Percentiles rank a stretch among this genome's conserved stretches.
phyloP scores from a whole-genome alignment of 2,797 vertebrate genomes.

The Crossoptilon crossoptilon region DNA sequence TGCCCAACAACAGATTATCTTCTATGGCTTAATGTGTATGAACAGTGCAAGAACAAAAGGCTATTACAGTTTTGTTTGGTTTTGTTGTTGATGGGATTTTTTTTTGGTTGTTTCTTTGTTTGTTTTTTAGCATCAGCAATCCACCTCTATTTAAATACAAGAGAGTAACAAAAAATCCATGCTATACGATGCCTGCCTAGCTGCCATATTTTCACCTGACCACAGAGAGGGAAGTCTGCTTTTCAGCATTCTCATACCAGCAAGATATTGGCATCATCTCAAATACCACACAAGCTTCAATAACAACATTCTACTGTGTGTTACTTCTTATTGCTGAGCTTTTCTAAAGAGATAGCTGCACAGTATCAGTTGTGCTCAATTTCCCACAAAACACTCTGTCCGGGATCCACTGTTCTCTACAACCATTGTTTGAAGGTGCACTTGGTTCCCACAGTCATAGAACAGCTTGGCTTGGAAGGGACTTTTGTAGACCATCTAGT shows the following conservation, averaged over 20 bases:
- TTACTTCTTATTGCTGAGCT: background rate
- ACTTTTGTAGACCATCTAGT: background rate
- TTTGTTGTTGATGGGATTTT: no score
- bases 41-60: background rate
- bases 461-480: no score
- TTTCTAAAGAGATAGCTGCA: background rate
- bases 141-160: background rate
- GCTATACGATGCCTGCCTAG: background rate
- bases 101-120: background rate
- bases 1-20: background rate
- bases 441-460: no score
- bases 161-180: background rate
- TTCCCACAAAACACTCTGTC: background rate
- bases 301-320: background rate
- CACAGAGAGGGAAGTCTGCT: fast-evolving
- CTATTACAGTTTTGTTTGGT: background rate
- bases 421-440: background rate
- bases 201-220: background rate
- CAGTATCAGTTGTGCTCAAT: fast-evolving
- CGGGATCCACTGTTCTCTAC: background rate
- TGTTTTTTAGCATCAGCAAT: background rate
- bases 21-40: background rate
- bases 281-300: background rate
- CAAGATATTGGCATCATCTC: background rate
- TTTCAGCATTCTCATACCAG: background rate